Evolutionary conservation across 2,888 invertebrate genomes (phyloP), one percentile per base, ranked within the genome.

Genomic region (Agonopterix arenella): DNA sequence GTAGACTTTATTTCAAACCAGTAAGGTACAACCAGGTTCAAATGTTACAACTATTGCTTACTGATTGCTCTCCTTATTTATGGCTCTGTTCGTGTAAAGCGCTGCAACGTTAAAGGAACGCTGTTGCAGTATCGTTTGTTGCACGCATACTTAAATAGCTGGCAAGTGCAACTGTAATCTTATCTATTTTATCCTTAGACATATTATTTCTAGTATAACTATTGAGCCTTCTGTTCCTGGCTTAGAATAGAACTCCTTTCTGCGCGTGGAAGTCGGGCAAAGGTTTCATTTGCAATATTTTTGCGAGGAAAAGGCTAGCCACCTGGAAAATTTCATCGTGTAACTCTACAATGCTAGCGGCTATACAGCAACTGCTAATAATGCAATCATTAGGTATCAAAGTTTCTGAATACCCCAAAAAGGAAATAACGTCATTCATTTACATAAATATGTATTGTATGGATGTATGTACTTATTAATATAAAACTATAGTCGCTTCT

Each of bases 1-100:
- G 11, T 41, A 44, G 36, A 42, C 37, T 40, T 40, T 10, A 40
- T 40, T n/a, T 10, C 40, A 9, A 40, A n/a, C 40, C 28, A 28
- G n/a, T 40, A 40, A 40, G 40, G 40, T 40, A 5, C 7, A n/a
- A 4, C 40, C 40, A 61, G 50, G 53, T 56, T 48, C 51, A 56
- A 59, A 60, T 64, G 61, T 61, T 40, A 62, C 51, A 53, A 56
- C 48, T 52, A 52, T 57, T 42, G 56, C 53, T 54, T 56, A 59
- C 58, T 61, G 62, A 66, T 66, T 64, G 62, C 66, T 57, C 53
- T 47, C 55, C 50, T 59, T 64, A 63, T 67, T 64, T 65, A 64
- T 64, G 59, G 58, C 61, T 53, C 50, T 59, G 57, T 55, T 54
- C 51, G 54, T 54, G 52, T 52, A 45, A 53, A 56, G 53, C 53